Conservation (phyloP, 2,888 invertebrate genomes). For the Rotaria magnacalcarata region DNA sequence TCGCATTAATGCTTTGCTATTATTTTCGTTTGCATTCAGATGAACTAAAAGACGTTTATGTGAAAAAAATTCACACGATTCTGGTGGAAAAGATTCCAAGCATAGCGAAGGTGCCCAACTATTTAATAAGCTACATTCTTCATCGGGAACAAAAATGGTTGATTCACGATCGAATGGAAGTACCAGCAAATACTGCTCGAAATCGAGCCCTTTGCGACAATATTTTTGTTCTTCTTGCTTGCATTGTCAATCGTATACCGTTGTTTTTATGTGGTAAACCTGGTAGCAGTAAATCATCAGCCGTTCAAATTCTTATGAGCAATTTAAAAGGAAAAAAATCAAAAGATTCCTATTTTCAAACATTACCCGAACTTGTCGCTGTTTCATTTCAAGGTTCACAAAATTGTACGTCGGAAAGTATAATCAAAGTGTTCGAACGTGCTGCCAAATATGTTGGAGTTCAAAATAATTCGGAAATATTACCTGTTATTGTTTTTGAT, state of each 20-base stretch:
- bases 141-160: slow-evolving; percentile 52
- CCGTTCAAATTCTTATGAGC: slow-evolving; percentile 56
- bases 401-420: slow-evolving; percentile 48
- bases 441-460: background rate
- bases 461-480: background rate
- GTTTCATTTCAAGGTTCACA: too few relatives aligned
- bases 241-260: slow-evolving; percentile 49
- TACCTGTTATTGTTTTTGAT: background rate
- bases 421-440: slow-evolving; percentile 37
- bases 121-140: background rate
- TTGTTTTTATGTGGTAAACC: slow-evolving; percentile 58
- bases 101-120: too few relatives aligned
- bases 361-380: too few relatives aligned
- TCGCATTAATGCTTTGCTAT: too few relatives aligned
- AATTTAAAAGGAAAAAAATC: slow-evolving; percentile 53
- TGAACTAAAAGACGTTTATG: too few relatives aligned
- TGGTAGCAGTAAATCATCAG: slow-evolving; percentile 57
- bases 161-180: slow-evolving; percentile 51
- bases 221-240: slow-evolving; percentile 57
- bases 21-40: too few relatives aligned
- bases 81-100: too few relatives aligned
- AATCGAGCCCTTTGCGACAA: slow-evolving; percentile 56
- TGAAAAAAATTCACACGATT: too few relatives aligned
- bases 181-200: slow-evolving; percentile 52
- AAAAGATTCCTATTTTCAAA: too few relatives aligned